Percentiles rank a stretch among this genome's conserved stretches.
Conservation (phyloP, 2,888 invertebrate genomes). For the Parnassius glacialis region DNA sequence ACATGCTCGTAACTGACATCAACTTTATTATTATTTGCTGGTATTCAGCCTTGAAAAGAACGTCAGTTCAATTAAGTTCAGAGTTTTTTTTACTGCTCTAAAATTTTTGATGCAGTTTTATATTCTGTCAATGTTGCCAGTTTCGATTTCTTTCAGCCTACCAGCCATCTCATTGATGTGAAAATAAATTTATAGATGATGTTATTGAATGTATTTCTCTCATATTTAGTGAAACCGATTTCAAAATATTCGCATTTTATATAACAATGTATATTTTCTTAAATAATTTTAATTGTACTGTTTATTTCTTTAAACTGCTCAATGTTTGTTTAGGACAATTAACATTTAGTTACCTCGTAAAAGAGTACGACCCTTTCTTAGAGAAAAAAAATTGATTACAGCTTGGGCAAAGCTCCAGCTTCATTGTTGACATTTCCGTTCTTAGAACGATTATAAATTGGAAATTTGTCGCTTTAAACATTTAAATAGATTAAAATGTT, state of each 20-base stretch:
- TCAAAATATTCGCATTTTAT: background rate
- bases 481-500: constrained; percentile 51
- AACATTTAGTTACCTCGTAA: constrained; percentile 36
- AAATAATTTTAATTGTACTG: constrained; percentile 30
- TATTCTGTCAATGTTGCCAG: too few relatives aligned
- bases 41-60: too few relatives aligned
- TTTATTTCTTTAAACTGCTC: constrained; percentile 22
- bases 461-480: constrained; percentile 41
- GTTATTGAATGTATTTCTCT: constrained; percentile 34
- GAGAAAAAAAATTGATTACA: constrained; percentile 33
- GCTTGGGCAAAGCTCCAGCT: constrained; percentile 19
- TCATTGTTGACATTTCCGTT: constrained; percentile 37
- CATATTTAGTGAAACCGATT: background rate
- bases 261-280: background rate
- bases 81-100: too few relatives aligned
- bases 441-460: constrained; percentile 56
- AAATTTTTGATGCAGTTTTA: too few relatives aligned
- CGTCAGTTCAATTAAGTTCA: too few relatives aligned
- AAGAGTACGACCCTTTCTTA: constrained; percentile 41
- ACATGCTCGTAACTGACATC: too few relatives aligned
- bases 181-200: constrained; percentile 13
- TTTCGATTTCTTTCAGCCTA: too few relatives aligned
- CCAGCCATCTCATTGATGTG: too few relatives aligned
- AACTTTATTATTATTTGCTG: too few relatives aligned
- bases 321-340: constrained; percentile 22